Evolutionary conservation across 2,113 vertebrate genomes (phyloP), one percentile per base, ranked within the genome.

Genomic region (Glareola pratincola): DNA sequence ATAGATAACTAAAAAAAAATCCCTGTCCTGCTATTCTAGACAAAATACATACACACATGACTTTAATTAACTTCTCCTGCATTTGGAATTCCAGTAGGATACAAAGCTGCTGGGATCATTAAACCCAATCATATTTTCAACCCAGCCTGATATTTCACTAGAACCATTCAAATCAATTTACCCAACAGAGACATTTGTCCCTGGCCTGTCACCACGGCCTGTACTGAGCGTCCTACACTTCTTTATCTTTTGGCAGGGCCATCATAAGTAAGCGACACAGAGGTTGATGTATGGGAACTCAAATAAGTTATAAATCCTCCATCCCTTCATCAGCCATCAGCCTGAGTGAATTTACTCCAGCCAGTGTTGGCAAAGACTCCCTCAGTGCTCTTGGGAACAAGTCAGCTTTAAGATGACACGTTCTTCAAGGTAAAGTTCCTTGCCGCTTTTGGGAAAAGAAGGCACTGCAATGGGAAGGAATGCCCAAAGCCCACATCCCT

Each of bases 181-280:
- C 97, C 94, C 97, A 98, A 97, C 97, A 97, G 96, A 98, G 97
- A 96, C 97, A 98, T 98, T 98, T 98, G 98, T 98, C 97, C 98
- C 96, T 97, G 96, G 97, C 90, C 98, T 98, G 98, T 98, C 98
- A 98, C 97, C 94, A 95, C 36, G 90, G 97, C 96, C 98, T 94
- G 63, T 98, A 97, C 95, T 95, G 94, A 98, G 94, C 74, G 83
- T 98, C 97, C 98, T 97, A 94, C 96, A 96, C 96, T 98, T 98
- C 98, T 99, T 99, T 98, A 98, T 98, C 98, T 98, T 98, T 98
- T 98, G 98, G 98, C 98, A 98, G 98, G 95, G 96, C 97, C 98
- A 98, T 98, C 98, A 98, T 98, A 98, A 98, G 98, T 96, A 94
- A 97, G 92, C 18, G 86, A 98, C 98, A 98, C 74, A 57, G 85